A percentile compares a stretch with the other conserved stretches of the same genome.
Conservation (phyloP, 2,113 vertebrate species). For the Oncorhynchus mykiss region DNA sequence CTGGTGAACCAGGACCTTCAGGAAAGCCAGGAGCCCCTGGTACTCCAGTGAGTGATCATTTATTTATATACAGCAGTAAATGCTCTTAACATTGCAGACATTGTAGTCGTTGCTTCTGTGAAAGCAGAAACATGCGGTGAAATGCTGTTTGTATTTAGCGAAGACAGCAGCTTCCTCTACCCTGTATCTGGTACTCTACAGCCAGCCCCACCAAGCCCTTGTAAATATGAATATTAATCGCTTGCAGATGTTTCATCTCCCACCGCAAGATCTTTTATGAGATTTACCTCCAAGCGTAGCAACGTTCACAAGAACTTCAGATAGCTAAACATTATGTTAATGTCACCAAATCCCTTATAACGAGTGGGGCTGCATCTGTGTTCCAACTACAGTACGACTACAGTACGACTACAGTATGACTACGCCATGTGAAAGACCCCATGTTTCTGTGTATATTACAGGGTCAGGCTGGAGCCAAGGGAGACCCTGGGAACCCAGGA, state of each 20-base stretch:
- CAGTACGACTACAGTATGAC: slow-evolving; percentile 1
- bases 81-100: no score
- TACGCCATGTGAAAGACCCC: slow-evolving; percentile 9
- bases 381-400: not conserved
- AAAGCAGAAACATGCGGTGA: not conserved
- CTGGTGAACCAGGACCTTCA: slow-evolving; percentile 79
- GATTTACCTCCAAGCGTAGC: slow-evolving; percentile 35
- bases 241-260: slow-evolving; percentile 19
- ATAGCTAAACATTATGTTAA: slow-evolving; percentile 43
- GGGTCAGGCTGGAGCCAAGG: slow-evolving; percentile 88
- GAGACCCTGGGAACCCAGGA: slow-evolving; percentile 85
- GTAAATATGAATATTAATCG: slow-evolving; percentile 53
- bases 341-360: slow-evolving; percentile 46
- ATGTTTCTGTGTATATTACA: slow-evolving; percentile 54
- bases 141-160: not conserved
- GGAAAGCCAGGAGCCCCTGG: slow-evolving; percentile 83
- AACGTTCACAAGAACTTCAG: slow-evolving; percentile 30
- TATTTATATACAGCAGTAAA: no score
- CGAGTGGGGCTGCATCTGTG: slow-evolving; percentile 33
- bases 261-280: slow-evolving; percentile 40
- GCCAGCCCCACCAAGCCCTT: slow-evolving; percentile 20
- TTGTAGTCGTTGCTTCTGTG: not conserved
- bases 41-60: slow-evolving; percentile 79
- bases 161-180: not conserved
- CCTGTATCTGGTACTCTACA: not conserved